Percentiles rank a stretch among this genome's conserved stretches.
Evolutionary conservation across 2,797 vertebrate species (phyloP).

Genomic region (Manis javanica): DNA sequence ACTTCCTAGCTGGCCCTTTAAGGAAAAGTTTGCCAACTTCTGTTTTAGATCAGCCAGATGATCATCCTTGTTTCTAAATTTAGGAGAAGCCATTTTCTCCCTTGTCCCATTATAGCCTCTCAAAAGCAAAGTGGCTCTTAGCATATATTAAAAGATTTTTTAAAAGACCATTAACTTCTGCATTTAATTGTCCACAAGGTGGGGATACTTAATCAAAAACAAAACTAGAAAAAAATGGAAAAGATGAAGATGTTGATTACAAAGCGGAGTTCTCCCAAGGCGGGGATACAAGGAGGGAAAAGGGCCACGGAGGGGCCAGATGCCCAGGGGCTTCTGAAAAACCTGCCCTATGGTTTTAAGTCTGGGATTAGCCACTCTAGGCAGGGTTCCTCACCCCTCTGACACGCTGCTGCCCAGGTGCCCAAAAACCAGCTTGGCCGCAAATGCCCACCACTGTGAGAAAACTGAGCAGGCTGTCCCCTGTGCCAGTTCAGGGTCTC

Average conservation of each 20-base stretch:
- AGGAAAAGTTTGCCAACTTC: slow-evolving; percentile 19
- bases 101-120: slow-evolving; percentile 68
- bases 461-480: background rate
- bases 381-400: background rate
- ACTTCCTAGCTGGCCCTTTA: slow-evolving; percentile 53
- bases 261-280: slow-evolving; percentile 61
- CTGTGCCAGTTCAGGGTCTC: background rate
- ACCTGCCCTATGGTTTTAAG: background rate
- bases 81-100: slow-evolving; percentile 59
- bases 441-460: background rate
- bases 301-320: background rate
- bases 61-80: slow-evolving; percentile 64
- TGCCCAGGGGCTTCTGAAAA: background rate
- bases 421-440: background rate
- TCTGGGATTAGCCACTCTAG: background rate
- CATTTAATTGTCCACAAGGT: slow-evolving; percentile 80
- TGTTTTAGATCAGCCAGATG: background rate
- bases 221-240: slow-evolving; percentile 72
- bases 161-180: slow-evolving; percentile 81
- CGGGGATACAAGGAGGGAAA: background rate
- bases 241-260: slow-evolving; percentile 65
- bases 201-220: slow-evolving; percentile 80
- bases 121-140: slow-evolving; percentile 75
- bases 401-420: background rate
- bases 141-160: slow-evolving; percentile 78